These are phyloP conservation scores for Tenebrosternarchus preto DNA, from an alignment of 2,113 vertebrate species.

Conservation along the genomic window DNA sequence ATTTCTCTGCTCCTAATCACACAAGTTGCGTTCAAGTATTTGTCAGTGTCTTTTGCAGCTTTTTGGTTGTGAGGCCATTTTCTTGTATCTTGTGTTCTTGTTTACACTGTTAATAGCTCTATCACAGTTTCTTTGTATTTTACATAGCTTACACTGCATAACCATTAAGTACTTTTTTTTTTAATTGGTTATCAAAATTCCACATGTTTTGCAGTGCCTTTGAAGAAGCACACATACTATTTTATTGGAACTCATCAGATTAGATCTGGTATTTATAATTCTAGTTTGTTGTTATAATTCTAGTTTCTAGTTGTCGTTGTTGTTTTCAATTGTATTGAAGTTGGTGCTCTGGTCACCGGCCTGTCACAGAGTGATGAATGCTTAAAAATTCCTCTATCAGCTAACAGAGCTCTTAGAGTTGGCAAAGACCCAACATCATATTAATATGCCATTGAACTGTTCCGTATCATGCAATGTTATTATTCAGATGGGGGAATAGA, in stretches of 20 bases:
- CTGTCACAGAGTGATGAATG: constrained; percentile 21
- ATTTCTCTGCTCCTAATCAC: background rate
- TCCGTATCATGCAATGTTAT: constrained; percentile 66
- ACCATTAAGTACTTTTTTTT: background rate
- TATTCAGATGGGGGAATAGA: constrained; percentile 69
- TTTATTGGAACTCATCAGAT: background rate
- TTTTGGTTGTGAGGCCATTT: background rate
- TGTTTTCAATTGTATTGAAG: background rate
- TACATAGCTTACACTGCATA: background rate
- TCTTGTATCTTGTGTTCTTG: background rate
- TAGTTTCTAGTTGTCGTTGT: background rate
- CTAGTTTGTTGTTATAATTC: no score
- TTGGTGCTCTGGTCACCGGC: background rate
- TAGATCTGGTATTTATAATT: background rate
- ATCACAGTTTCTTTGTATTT: background rate
- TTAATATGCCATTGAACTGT: constrained; percentile 68
- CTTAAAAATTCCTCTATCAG: constrained; percentile 54
- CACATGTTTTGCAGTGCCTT: background rate
- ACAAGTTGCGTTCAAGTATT: background rate
- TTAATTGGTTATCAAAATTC: background rate
- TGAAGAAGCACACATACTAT: background rate
- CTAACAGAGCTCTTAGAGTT: constrained; percentile 57
- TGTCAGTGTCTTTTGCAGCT: background rate
- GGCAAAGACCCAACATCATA: constrained; percentile 67
- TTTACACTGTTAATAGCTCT: background rate